A percentile compares a stretch with the other conserved stretches of the same genome.
Conservation (phyloP, 2,113 vertebrate genomes). For the Meriones unguiculatus region DNA sequence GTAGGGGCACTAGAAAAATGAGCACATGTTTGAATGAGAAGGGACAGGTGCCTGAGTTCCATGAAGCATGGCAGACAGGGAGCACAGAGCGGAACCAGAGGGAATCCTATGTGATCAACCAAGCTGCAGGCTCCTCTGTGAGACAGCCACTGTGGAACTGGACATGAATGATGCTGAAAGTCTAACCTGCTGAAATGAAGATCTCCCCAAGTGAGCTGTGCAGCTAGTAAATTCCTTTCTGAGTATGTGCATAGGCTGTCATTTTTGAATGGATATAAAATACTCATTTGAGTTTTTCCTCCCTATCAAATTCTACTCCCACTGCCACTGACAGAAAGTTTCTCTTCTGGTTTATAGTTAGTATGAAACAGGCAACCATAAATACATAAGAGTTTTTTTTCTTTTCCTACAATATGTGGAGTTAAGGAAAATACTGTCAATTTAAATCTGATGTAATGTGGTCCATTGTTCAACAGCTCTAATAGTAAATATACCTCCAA, state of each 20-base stretch:
- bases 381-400: neutral
- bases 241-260: neutral
- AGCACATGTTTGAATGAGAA: conserved; percentile 17
- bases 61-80: neutral
- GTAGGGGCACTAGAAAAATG: neutral
- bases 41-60: neutral
- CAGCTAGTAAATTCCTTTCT: neutral
- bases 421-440: neutral
- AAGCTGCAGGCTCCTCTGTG: neutral
- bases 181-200: neutral
- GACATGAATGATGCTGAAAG: neutral
- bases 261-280: conserved; percentile 45
- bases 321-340: neutral
- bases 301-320: neutral
- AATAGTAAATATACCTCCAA: neutral
- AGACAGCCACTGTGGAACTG: neutral
- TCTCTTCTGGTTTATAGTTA: neutral
- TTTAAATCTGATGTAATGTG: neutral
- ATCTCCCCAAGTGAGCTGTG: neutral
- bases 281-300: neutral
- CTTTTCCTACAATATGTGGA: neutral
- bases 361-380: neutral
- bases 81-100: neutral
- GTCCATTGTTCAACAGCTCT: neutral
- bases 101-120: neutral